These are phyloP conservation scores for Brachylomia viminalis DNA, from an alignment of 2,888 invertebrate genomes.

Conservation along the genomic window DNA sequence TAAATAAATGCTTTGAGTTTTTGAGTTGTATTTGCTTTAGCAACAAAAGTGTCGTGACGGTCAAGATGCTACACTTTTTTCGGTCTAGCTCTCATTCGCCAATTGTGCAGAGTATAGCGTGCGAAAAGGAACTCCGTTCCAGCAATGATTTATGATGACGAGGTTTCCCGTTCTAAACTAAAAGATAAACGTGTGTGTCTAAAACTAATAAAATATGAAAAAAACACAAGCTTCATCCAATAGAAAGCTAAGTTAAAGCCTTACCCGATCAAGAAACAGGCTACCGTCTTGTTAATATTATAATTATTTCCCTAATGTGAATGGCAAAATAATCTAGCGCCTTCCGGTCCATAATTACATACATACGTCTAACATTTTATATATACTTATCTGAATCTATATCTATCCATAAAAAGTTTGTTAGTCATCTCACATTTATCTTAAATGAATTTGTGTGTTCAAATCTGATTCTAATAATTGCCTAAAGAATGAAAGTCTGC, in stretches of 20 bases:
- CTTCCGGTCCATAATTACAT: constrained; percentile 78
- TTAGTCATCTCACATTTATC: constrained; percentile 17
- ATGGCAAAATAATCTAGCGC: constrained; percentile 74
- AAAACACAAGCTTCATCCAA: constrained; percentile 7
- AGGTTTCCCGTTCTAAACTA: constrained; percentile 3
- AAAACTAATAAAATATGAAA: constrained; percentile 32
- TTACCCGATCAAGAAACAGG: constrained; percentile 34
- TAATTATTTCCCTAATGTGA: constrained; percentile 72
- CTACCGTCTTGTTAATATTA: constrained; percentile 62
- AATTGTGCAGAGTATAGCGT: no score
- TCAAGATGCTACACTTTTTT: no score
- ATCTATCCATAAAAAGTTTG: constrained; percentile 39
- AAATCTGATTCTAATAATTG: constrained; percentile 23
- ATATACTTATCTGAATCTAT: constrained; percentile 59
- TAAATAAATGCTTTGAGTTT: no score
- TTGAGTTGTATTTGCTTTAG: no score
- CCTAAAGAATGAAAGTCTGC: constrained; percentile 23
- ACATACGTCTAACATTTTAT: constrained; percentile 66
- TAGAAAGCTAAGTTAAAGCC: constrained; percentile 42
- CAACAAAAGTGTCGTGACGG: no score
- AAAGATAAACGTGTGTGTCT: background rate
- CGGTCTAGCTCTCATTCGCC: no score
- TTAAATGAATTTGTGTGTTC: constrained; percentile 32
- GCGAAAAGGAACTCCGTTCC: no score
- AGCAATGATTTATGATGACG: background rate